These are phyloP conservation scores for Heliconius aoede DNA, from an alignment of 2,888 invertebrate species.

Conservation along the genomic window DNA sequence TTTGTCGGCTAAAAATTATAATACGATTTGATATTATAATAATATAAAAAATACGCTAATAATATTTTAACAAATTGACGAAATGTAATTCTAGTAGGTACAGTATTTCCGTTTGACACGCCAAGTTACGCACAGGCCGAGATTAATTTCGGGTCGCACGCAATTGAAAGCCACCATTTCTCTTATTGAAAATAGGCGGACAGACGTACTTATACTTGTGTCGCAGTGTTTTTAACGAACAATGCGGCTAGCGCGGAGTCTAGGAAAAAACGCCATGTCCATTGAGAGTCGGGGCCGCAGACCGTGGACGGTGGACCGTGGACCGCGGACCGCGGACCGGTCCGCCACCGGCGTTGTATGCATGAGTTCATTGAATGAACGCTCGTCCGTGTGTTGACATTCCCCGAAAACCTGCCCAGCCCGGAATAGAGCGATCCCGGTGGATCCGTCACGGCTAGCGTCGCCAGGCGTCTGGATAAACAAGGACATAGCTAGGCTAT, in stretches of 20 bases:
- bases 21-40: conserved; percentile 2
- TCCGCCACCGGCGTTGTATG: conserved; percentile 73
- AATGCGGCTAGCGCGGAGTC: conserved; percentile 51
- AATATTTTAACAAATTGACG: conserved; percentile 7
- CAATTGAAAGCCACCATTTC: conserved; percentile 38
- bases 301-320: conserved; percentile 50
- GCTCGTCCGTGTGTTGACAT: conserved; percentile 82
- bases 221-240: conserved; percentile 8
- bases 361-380: conserved; percentile 81
- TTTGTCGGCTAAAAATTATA: conserved; percentile 1
- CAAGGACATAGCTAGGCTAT: not conserved
- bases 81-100: conserved; percentile 16
- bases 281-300: conserved; percentile 71
- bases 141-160: conserved; percentile 32
- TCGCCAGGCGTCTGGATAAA: not conserved
- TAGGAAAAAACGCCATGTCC: conserved; percentile 60
- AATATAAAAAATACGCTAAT: not conserved
- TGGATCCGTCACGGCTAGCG: conserved; percentile 64
- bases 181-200: conserved; percentile 43
- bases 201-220: conserved; percentile 10
- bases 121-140: conserved; percentile 17
- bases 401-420: conserved; percentile 83
- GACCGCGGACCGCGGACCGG: conserved; percentile 63
- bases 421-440: conserved; percentile 76
- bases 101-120: conserved; percentile 23